Base-by-base conservation (phyloP, 2,888 invertebrate genomes). In the Aspidiotus rigidus region DNA sequence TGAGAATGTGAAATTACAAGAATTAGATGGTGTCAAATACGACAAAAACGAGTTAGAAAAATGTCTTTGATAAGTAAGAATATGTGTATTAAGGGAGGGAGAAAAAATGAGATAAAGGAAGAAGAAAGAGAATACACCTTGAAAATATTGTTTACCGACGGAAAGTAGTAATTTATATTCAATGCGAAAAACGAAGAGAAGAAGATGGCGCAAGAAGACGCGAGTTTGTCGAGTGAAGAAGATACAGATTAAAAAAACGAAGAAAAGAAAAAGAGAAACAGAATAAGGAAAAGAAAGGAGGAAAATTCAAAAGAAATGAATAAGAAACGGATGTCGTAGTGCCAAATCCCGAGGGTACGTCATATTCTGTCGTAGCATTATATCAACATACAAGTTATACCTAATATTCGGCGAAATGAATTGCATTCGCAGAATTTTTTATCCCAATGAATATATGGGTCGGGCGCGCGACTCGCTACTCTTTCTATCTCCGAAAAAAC, bases 371-470 rank as follows among this genome's bases (percentile, higher is more conserved):
- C 59, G 39, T 28, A 59, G 28, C 10, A 59, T 16, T 59, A 59
- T 28, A 59, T 59, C 59, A 59, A 28, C 56, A 56, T 39, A 59
- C 59, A n/a, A 59, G 13, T 17, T 59, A 59, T 59, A 59, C 28
- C 56, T 17, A 28, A 59, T 59, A 59, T 17, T 59, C 59, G 59
- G 16, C 59, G 28, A 59, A 59, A 59, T 59, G 59, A 59, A 59
- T 59, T 59, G 59, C 59, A 59, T 59, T 59, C 59, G 17, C 16
- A 17, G 59, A 59, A 59, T 59, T 59, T 59, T 59, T 59, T 39
- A 59, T 59, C 28, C 7, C 17, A 3, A 59, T 28, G 39, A 59
- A 59, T 28, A 28, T 28, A 59, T 13, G 28, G 5, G 59, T 59
- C 59, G 59, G 59, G 28, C 13, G 39, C 39, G 28, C 13, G 28